Conservation (phyloP, 1,140 invertebrate genomes). For the Campodea augens region DNA sequence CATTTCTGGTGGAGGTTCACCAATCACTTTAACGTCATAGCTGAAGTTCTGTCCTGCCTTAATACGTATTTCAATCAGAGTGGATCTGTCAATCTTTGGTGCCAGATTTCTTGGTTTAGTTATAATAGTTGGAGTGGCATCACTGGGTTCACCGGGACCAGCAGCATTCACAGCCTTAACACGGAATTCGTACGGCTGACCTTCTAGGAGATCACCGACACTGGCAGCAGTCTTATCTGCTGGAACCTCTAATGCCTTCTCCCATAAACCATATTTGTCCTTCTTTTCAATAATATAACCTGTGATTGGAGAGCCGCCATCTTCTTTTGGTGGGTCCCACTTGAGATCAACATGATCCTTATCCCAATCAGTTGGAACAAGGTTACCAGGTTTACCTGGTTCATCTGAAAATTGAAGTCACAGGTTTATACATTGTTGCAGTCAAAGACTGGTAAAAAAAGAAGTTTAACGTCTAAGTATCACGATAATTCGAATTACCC, state of each 20-base stretch:
- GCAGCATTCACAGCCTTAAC: slow-evolving; percentile 81
- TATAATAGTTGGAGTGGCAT: slow-evolving; percentile 67
- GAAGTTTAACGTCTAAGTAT: too few relatives aligned
- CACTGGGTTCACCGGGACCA: slow-evolving; percentile 78
- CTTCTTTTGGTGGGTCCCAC: slow-evolving; percentile 58
- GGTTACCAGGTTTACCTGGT: slow-evolving; percentile 76
- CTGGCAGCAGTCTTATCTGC: slow-evolving; percentile 58
- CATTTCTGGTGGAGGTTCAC: slow-evolving; percentile 74
- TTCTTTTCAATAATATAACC: slow-evolving; percentile 82
- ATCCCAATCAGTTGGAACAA: slow-evolving; percentile 88
- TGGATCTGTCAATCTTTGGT: slow-evolving; percentile 72
- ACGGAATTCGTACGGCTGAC: slow-evolving; percentile 75
- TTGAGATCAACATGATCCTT: slow-evolving; percentile 81
- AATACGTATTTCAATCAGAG: slow-evolving; percentile 61
- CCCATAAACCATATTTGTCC: slow-evolving; percentile 86
- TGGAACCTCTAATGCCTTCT: slow-evolving; percentile 67
- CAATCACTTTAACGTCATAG: slow-evolving; percentile 63
- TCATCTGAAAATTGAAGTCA: slow-evolving; percentile 47
- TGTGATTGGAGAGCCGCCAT: slow-evolving; percentile 71
- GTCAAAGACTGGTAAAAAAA: too few relatives aligned
- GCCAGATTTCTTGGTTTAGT: slow-evolving; percentile 72
- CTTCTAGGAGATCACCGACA: slow-evolving; percentile 75
- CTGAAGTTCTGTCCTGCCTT: slow-evolving; percentile 74
- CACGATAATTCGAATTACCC: too few relatives aligned
- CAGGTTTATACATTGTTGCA: too few relatives aligned